Base-by-base conservation (phyloP, 1,140 invertebrate species). In the Caenorhabditis tropicalis region DNA sequence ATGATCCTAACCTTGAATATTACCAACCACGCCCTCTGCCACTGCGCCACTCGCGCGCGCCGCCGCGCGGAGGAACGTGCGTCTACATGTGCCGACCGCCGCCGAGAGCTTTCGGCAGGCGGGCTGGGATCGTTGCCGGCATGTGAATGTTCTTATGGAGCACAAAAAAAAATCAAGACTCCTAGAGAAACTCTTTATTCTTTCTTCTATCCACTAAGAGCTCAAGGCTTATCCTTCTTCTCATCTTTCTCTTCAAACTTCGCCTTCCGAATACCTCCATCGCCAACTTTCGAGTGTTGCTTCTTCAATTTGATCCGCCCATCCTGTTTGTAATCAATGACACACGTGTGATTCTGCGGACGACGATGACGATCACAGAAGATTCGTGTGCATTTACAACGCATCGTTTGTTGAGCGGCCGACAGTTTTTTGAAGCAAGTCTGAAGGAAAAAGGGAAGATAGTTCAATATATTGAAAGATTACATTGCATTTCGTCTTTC, bases 301-400 rank as follows among this genome's bases (percentile, higher is more conserved):
- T 82, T 82, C 56, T 46, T 31, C 56, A 82, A 65, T 29, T 70
- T 70, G 56, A 29, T 82, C 10, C 82, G 60, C 16, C 56, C 56
- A 29, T 58, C 48, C 60, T 82, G 82, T 24, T 74, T 82, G 60
- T 82, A 82, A 36, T 82, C 82, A 39, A 82, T 82, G 27, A 53
- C 39, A 60, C 82, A 82, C 19, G 33, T 58, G 27, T 82, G 82
- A 16, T 33, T 65, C 21, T 70, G 12, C 16, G 82, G 82, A 7
- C 60, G 27, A 46, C 82, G 56, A 27, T 82, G 82, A 29, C 60
- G 56, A 19, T 51, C 56, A 51, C 82, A 82, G 43, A 82, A 82
- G 39, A 70, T 46, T 3, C 39, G 10, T 4, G 10, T 3, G 27
- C 82, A 82, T 15, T 60, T 58, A 46, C 82, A 82, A 43, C 29